A percentile compares a stretch with the other conserved stretches of the same genome.
Evolutionary conservation across 1,140 invertebrate genomes (phyloP).

Genomic region (Aphelinus certus): DNA sequence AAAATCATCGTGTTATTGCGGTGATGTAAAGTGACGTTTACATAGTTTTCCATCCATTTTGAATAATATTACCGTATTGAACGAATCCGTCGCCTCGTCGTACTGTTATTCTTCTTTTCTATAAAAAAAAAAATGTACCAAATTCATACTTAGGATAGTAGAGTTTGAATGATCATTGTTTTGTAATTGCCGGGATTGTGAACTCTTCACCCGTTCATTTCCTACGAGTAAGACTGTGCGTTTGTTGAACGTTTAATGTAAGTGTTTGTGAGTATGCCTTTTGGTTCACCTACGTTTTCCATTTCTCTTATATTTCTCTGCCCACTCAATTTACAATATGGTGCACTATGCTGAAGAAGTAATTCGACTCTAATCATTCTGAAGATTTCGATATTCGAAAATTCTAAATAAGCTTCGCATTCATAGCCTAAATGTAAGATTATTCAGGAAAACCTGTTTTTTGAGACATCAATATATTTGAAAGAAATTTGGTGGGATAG

Average conservation of each 20-base stretch:
- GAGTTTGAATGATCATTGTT: slow-evolving; percentile 39
- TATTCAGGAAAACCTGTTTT: no score
- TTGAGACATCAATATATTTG: no score
- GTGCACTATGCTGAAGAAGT: no score
- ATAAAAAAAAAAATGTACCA: slow-evolving; percentile 53
- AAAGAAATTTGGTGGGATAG: no score
- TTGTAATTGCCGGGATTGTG: slow-evolving; percentile 26
- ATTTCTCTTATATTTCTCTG: no score
- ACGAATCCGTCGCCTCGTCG: slow-evolving; percentile 49
- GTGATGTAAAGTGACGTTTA: slow-evolving; percentile 9
- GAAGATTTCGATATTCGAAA: no score
- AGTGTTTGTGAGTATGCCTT: slow-evolving; percentile 49
- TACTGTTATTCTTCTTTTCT: slow-evolving; percentile 40
- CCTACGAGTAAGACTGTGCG: slow-evolving; percentile 62
- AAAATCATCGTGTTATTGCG: neutral
- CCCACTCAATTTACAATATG: no score
- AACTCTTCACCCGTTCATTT: slow-evolving; percentile 48
- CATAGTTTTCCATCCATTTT: slow-evolving; percentile 23
- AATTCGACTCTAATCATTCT: no score
- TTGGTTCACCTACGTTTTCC: no score
- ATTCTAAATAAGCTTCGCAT: no score
- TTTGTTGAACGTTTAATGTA: slow-evolving; percentile 53
- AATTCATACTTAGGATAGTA: slow-evolving; percentile 53
- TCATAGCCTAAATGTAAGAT: no score
- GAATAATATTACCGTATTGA: slow-evolving; percentile 13